Base-by-base conservation (phyloP, 2,797 vertebrate genomes). In the Sylvia borin region DNA sequence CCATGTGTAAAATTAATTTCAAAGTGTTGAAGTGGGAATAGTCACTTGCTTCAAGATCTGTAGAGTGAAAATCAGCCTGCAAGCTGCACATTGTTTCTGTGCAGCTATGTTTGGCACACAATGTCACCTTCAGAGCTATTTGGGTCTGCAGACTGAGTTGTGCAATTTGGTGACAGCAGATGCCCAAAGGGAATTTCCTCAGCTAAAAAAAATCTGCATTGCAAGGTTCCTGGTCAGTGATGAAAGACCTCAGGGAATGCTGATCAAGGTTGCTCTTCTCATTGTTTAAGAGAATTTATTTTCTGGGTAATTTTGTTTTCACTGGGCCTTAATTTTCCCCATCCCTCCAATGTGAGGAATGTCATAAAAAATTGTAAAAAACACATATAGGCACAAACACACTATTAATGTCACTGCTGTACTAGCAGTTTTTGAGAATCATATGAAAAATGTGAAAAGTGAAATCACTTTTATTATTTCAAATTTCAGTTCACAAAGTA, bases 71-170 rank as follows among this genome's bases (percentile, higher is more conserved):
- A 94, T 53, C 87, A 96, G 85, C 92, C 95, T 91, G 72, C 32
- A 76, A 62, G 77, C 0, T 36, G 36, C 36, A 0, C 71, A 92
- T 64, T 67, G 61, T 61, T 91, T 93, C 70, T 87, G 32, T 68
- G 68, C 75, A 79, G 51, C 87, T 88, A 16, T 91, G 91, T 89
- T 92, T 85, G 70, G 65, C 95, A 92, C 72, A 96, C 90, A 95
- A 67, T 90, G 89, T 97, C 96, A 91, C 93, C 96, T 96, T 95
- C 93, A 85, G 90, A 92, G 62, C 0, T 76, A 58, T 89, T 79
- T 72, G 88, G 71, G 77, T 92, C 73, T 95, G 78, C 75, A 76
- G 53, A 85, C 54, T 95, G 65, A 87, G 71, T 84, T 32, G 18
- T 66, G 60, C 40, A 47, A 51, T 88, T 95, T 0, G 0, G 87